Conservation (phyloP, 2,888 invertebrate species). For the Drosophila recens region DNA sequence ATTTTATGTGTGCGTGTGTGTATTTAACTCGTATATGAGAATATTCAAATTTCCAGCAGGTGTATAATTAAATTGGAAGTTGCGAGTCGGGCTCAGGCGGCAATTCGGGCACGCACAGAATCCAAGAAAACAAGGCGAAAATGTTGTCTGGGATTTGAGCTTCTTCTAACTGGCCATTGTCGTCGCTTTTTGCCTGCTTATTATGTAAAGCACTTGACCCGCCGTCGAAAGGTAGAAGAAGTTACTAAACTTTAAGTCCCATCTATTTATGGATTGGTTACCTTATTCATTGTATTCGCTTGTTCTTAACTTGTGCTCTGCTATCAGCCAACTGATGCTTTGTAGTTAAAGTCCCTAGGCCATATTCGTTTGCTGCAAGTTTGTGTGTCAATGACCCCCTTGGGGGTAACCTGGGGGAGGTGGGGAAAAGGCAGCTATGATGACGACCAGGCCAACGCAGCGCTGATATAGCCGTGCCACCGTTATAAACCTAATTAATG, state of each 20-base stretch:
- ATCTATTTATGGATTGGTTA: not conserved
- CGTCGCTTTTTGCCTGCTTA: conserved; percentile 26
- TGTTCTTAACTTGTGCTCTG: conserved; percentile 23
- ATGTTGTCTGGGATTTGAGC: conserved; percentile 52
- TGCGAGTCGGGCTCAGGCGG: conserved; percentile 38
- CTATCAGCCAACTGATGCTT: conserved; percentile 47
- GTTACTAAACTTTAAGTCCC: conserved; percentile 32
- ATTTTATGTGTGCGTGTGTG: conserved; percentile 14
- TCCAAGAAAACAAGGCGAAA: conserved; percentile 27
- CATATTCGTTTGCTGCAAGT: conserved; percentile 41
- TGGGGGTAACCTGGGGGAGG: conserved; percentile 35
- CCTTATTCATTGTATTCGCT: not conserved
- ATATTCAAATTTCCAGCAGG: conserved; percentile 74
- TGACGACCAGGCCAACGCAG: conserved; percentile 11
- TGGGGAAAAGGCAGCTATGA: not conserved
- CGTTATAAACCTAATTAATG: too few species aligned
- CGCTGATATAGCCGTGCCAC: conserved; percentile 53
- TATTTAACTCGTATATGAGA: conserved; percentile 21
- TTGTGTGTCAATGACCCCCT: conserved; percentile 79
- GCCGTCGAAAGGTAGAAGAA: conserved; percentile 24
- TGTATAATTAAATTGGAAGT: conserved; percentile 78
- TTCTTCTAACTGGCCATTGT: conserved; percentile 24
- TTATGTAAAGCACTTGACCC: conserved; percentile 67
- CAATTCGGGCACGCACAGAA: conserved; percentile 61
- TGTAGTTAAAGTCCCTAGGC: conserved; percentile 37